These are phyloP conservation scores for Habroteleia sp. DNA, from an alignment of 2,888 invertebrate genomes.

Conservation along the genomic window DNA sequence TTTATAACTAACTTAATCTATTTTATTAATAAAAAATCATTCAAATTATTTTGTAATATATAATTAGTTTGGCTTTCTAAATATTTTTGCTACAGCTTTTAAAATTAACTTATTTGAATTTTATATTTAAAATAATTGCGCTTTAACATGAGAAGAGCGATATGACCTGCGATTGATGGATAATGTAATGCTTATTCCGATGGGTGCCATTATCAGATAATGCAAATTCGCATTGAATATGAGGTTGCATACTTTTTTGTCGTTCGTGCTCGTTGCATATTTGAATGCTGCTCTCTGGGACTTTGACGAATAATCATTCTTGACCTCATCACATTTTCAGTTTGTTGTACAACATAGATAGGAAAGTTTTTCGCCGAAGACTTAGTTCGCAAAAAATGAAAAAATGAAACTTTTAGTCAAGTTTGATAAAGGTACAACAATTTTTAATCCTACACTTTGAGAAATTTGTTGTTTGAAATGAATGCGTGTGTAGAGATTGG, in stretches of 20 bases:
- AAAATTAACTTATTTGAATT: conserved; percentile 22
- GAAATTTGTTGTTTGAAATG: conserved; percentile 4
- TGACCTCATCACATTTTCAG: conserved; percentile 66
- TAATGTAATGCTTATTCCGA: conserved; percentile 50
- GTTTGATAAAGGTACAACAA: conserved; percentile 17
- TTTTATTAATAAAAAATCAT: no score
- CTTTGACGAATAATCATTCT: conserved; percentile 63
- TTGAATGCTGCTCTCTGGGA: conserved; percentile 60
- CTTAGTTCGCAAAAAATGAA: neutral
- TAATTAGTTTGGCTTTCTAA: no score
- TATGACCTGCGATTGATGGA: conserved; percentile 41
- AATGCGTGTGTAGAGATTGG: conserved; percentile 2
- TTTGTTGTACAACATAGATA: conserved; percentile 40
- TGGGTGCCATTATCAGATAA: conserved; percentile 55
- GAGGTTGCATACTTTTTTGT: conserved; percentile 53
- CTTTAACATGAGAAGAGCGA: conserved; percentile 1
- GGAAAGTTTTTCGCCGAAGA: conserved; percentile 20
- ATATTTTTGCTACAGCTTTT: no score
- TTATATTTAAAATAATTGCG: conserved; percentile 22
- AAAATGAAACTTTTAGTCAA: conserved; percentile 2
- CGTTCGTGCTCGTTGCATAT: conserved; percentile 56
- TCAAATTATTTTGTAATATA: no score
- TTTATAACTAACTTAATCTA: no score
- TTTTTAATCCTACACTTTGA: conserved; percentile 12
- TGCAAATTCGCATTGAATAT: conserved; percentile 57